Evolutionary conservation across 2,888 invertebrate genomes (phyloP).

Genomic region (Hofmannophila pseudospretella): DNA sequence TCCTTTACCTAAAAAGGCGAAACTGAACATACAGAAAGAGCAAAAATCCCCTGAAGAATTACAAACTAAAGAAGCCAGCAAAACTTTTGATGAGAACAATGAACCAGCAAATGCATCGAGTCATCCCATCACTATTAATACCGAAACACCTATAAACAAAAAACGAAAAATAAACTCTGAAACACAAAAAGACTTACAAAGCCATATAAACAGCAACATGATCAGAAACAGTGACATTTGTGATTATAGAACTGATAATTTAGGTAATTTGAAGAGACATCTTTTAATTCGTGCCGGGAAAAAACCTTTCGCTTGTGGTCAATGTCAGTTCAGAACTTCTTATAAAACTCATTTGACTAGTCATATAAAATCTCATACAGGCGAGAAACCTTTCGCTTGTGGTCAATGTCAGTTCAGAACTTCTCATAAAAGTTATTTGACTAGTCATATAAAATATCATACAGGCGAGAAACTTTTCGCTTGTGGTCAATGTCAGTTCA

Average conservation of each 20-base stretch:
- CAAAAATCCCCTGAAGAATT: background rate
- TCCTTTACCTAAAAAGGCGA: background rate
- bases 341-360: too few relatives aligned
- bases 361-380: too few relatives aligned
- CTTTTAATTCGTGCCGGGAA: constrained; percentile 15
- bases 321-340: too few relatives aligned
- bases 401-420: too few relatives aligned
- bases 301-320: constrained; percentile 8
- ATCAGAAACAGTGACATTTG: background rate
- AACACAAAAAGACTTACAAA: background rate
- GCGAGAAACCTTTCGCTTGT: too few relatives aligned
- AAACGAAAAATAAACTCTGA: background rate
- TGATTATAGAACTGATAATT: background rate
- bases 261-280: constrained; percentile 12
- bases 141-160: background rate
- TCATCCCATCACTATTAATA: background rate
- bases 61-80: background rate
- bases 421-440: too few relatives aligned
- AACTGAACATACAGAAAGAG: background rate
- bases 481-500: too few relatives aligned
- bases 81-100: background rate
- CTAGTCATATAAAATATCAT: too few relatives aligned
- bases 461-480: too few relatives aligned
- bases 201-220: background rate
- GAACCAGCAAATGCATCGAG: background rate